Base-by-base conservation (phyloP, 2,113 vertebrate species). In the Podiceps cristatus region DNA sequence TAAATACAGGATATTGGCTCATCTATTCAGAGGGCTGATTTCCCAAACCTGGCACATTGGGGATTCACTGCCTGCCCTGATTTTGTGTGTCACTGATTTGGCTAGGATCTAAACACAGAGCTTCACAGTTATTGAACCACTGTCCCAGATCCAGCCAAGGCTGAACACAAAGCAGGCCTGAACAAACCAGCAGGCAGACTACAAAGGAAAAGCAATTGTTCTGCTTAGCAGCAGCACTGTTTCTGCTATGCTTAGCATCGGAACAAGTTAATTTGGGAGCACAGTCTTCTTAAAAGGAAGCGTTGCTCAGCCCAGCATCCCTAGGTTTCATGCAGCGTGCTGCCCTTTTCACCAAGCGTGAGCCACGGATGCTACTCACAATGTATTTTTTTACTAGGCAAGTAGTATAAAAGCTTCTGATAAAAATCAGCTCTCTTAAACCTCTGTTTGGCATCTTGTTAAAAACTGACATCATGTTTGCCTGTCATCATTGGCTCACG, bases 251-350 rank as follows among this genome's bases (percentile, higher is more conserved):
- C 95, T 97, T 93, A 95, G 95, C 97, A 98, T 97, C 52, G n/a
- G 97, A 98, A 98, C 97, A 98, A 98, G 98, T 98, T 98, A 98
- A 98, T 98, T 98, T 98, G 96, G 93, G 97, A 97, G 92, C 92
- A 96, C 58, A 95, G 28, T 87, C 95, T 97, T 98, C 96, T 96
- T 90, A 80, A 96, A 94, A 97, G 92, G 86, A 97, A 98, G 92
- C 6, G 0, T 37, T 44, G 22, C 92, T 95, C 92, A 94, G 88
- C 93, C 88, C 96, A 97, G 96, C 92, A 94, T 88, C 96, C 67
- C 15, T 6, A 86, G 69, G 73, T 89, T 97, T 97, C 97, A 95
- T 90, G 92, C 83, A 83, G 96, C 9, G 73, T 96, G 85, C 89
- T 97, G 95, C 78, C 93, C 94, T 97, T 96, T 98, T 97, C 80